Evolutionary conservation across 2,797 vertebrate species (phyloP), one percentile per base, ranked within the genome.

Genomic region (Pelochelys cantorii): DNA sequence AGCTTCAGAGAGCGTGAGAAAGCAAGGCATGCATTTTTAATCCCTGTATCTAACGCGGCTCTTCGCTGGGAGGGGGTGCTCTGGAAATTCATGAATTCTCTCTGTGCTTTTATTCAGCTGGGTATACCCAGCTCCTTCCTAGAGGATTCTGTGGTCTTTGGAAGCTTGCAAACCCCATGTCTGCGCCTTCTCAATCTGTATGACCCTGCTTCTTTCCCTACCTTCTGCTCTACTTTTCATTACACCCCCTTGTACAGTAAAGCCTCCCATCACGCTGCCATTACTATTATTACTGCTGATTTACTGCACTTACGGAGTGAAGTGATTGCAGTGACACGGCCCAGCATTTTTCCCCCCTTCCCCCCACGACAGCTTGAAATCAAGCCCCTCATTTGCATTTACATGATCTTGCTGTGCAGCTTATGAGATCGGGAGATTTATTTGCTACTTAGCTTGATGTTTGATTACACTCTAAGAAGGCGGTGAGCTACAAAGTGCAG

Each of bases 321-420:
- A 98, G 98, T 97, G 97, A 98, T 98, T 98, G 98, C 80, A 11
- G 96, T 93, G 97, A 97, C 97, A 95, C 91, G 96, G 95, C 97
- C 95, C 97, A 57, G 84, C 95, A 92, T 96, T 95, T 55, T 94
- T 87, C 95, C 95, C 93, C 91, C 97, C 98, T 96, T 98, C 98
- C 98, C 98, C 98, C 97, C 87, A n/a, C 93, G 95, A 98, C 98
- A 98, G 98, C 99, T 99, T 98, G 98, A 99, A 99, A 98, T 98
- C 98, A 98, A 98, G 98, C 97, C 98, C 98, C 98, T 99, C 99
- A 99, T 99, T 99, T 99, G 99, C 99, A 99, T 99, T 98, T 99
- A 99, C 99, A 99, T 98, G 99, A 99, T 99, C 99, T 99, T 90
- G 98, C 99, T 99, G 99, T 98, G 99, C 98, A 97, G 98, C 99